Percentiles rank a stretch among this genome's conserved stretches.
These are phyloP conservation scores for Chironomus tepperi DNA, from an alignment of 1,140 invertebrate genomes.

Conservation along the genomic window DNA sequence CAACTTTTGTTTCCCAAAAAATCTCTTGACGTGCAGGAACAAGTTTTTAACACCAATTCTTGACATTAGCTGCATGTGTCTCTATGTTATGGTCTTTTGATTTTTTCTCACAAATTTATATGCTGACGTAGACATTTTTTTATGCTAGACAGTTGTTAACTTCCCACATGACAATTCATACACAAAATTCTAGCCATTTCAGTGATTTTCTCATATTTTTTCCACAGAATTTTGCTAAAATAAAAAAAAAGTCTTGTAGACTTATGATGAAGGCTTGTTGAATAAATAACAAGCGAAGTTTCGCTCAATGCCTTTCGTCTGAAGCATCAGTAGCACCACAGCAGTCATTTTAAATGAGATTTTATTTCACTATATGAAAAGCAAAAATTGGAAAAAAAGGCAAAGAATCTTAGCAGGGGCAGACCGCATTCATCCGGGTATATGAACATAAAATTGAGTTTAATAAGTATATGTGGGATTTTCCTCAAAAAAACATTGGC, in stretches of 20 bases:
- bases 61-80: no score
- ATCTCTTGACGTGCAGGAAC: no score
- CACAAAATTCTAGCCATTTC: not conserved
- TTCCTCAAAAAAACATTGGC: not conserved
- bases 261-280: not conserved
- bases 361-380: no score
- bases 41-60: no score
- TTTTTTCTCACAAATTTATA: no score
- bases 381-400: not conserved
- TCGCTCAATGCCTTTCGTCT: not conserved
- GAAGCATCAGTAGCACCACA: no score
- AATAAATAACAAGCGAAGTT: not conserved
- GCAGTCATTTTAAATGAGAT: no score
- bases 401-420: not conserved
- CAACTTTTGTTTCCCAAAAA: no score
- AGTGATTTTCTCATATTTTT: not conserved
- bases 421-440: slow-evolving; percentile 11
- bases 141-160: no score
- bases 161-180: no score
- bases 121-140: no score
- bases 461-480: not conserved
- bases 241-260: not conserved
- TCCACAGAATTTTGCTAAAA: not conserved
- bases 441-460: not conserved
- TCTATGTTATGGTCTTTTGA: no score